Evolutionary conservation across 2,888 invertebrate species (phyloP).

Genomic region (Drosophila formosana): DNA sequence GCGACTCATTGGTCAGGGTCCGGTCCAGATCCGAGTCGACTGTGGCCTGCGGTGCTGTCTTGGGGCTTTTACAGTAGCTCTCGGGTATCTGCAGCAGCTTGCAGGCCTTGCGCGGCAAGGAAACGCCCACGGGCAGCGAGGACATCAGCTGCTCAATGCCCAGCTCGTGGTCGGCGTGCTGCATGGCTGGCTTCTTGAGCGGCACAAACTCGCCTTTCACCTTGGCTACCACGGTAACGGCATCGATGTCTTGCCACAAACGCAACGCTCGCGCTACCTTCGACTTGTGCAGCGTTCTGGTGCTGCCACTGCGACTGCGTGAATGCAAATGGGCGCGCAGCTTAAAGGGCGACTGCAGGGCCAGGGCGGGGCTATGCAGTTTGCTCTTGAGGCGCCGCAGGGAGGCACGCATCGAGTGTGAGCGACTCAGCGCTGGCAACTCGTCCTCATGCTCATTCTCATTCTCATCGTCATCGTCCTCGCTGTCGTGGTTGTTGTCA

Average conservation of each 20-base stretch:
- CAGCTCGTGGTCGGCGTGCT: constrained; percentile 36
- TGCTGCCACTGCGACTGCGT: constrained; percentile 50
- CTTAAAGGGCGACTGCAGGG: constrained; percentile 82
- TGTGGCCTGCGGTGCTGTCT: constrained; percentile 48
- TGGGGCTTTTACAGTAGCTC: constrained; percentile 53
- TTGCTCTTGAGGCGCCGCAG: constrained; percentile 89
- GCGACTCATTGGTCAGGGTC: constrained; percentile 38
- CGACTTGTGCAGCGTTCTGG: constrained; percentile 53
- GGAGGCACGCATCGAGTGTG: constrained; percentile 90
- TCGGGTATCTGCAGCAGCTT: constrained; percentile 83
- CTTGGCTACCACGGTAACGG: constrained; percentile 62
- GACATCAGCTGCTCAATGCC: constrained; percentile 81
- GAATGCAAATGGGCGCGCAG: constrained; percentile 71
- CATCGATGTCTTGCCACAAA: constrained; percentile 69
- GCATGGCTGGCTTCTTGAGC: constrained; percentile 40
- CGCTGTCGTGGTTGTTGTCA: constrained; percentile 11
- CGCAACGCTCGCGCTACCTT: constrained; percentile 60
- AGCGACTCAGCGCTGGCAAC: constrained; percentile 86
- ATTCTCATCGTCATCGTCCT: constrained; percentile 20
- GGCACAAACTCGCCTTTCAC: constrained; percentile 61
- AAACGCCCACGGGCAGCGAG: constrained; percentile 72
- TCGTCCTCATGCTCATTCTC: constrained; percentile 32
- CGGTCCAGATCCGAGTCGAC: constrained; percentile 62
- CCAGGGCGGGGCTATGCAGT: constrained; percentile 75
- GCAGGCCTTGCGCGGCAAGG: constrained; percentile 82